Conservation (phyloP, 2,113 vertebrate species). For the Hyaena hyaena region DNA sequence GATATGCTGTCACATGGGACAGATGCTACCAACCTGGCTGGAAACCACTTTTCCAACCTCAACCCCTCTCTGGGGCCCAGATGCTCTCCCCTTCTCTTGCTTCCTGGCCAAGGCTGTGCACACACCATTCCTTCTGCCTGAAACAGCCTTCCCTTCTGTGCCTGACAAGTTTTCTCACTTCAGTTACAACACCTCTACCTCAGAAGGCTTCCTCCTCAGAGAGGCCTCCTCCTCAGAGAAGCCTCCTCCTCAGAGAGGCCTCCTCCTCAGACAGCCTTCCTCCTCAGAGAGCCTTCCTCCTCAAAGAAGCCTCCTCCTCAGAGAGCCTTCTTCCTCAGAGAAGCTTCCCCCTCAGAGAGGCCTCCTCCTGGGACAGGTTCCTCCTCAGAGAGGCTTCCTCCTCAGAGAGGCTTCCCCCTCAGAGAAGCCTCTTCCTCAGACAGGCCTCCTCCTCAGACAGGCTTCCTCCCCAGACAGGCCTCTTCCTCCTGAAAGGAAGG, state of each 20-base stretch:
- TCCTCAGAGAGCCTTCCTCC: neutral
- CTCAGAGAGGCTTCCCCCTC: neutral
- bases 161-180: neutral
- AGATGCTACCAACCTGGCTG: neutral
- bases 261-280: neutral
- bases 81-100: neutral
- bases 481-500: neutral
- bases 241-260: neutral
- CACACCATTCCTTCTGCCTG: neutral
- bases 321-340: neutral
- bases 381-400: neutral
- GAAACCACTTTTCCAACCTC: neutral
- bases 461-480: neutral
- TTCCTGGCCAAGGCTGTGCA: neutral
- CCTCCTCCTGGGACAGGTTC: neutral
- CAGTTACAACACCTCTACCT: neutral
- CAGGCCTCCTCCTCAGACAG: neutral
- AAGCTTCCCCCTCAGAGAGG: neutral
- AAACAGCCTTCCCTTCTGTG: neutral
- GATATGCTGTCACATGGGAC: fast-evolving
- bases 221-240: neutral
- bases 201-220: neutral
- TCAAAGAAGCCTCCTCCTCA: neutral
- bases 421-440: neutral
- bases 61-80: neutral